phyloP scores from a whole-genome alignment of 2,888 invertebrate genomes.

The Ramazzottius varieornatus region DNA sequence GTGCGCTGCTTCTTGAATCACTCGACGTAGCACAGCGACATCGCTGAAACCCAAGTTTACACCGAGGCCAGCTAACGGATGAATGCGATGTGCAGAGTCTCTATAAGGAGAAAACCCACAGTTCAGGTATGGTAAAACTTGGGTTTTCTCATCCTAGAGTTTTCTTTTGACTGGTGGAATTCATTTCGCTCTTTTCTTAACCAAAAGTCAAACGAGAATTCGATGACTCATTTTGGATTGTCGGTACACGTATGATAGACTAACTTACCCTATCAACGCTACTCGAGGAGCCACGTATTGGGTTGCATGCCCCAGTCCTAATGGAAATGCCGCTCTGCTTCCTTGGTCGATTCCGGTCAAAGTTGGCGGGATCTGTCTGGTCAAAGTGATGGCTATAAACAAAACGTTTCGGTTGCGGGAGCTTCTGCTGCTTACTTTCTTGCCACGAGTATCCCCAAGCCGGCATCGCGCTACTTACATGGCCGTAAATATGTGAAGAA shows the following conservation, averaged over 20 bases:
- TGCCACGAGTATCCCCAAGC: too few relatives aligned
- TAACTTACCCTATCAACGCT: constrained; percentile 51
- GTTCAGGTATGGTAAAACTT: too few relatives aligned
- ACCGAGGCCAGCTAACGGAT: constrained; percentile 89
- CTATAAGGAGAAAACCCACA: constrained; percentile 29
- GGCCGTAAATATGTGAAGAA: too few relatives aligned
- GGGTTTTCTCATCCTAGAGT: too few relatives aligned
- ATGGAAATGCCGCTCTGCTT: constrained; percentile 62
- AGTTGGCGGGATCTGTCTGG: constrained; percentile 40
- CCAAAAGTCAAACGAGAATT: neutral
- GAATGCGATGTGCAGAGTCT: constrained; percentile 42
- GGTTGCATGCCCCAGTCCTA: constrained; percentile 66
- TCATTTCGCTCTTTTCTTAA: too few relatives aligned
- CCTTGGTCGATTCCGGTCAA: constrained; percentile 30
- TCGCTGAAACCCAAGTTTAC: constrained; percentile 93
- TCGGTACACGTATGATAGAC: neutral
- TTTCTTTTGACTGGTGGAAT: too few relatives aligned
- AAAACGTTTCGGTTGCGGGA: too few relatives aligned
- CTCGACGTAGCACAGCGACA: constrained; percentile 40
- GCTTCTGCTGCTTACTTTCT: too few relatives aligned
- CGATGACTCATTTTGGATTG: constrained; percentile 2
- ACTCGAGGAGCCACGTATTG: constrained; percentile 54
- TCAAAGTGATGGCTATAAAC: constrained; percentile 11
- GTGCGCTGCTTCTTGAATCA: constrained; percentile 40
- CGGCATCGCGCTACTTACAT: too few relatives aligned